A percentile compares a stretch with the other conserved stretches of the same genome.
These are phyloP conservation scores for Ennomos fuscantarius DNA, from an alignment of 2,888 invertebrate species.

Conservation along the genomic window DNA sequence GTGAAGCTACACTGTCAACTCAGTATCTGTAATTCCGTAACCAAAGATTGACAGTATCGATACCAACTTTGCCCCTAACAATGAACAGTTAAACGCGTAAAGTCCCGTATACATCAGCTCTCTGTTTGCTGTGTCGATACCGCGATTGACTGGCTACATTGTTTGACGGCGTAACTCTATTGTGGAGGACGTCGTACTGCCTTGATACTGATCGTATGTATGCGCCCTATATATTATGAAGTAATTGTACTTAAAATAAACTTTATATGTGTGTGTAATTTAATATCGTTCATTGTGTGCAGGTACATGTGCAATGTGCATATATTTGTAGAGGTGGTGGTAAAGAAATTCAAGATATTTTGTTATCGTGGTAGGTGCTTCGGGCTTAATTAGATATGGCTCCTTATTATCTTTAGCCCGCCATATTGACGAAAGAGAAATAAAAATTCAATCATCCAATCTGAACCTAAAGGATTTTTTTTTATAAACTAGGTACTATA, in stretches of 20 bases:
- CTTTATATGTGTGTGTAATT: conserved; percentile 1
- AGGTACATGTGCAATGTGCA: too few relatives aligned
- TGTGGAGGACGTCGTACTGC: conserved; percentile 55
- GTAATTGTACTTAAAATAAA: background rate
- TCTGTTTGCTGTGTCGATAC: conserved; percentile 65
- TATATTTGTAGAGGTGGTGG: too few relatives aligned
- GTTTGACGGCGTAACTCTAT: conserved; percentile 60
- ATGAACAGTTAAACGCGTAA: conserved; percentile 50
- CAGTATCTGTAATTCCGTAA: background rate
- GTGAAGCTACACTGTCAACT: background rate
- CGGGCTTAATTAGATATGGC: too few relatives aligned
- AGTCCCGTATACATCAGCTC: conserved; percentile 51
- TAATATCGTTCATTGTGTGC: background rate
- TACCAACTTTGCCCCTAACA: conserved; percentile 48
- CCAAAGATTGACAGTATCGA: conserved; percentile 50
- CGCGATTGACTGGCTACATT: conserved; percentile 66
- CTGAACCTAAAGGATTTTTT: too few relatives aligned
- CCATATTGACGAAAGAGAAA: too few relatives aligned
- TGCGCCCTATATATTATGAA: conserved; percentile 2
- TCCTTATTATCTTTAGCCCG: too few relatives aligned
- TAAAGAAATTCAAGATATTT: too few relatives aligned
- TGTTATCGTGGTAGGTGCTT: too few relatives aligned
- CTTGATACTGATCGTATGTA: conserved; percentile 30
- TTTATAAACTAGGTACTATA: too few relatives aligned
- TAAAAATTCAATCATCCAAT: too few relatives aligned